Percentiles rank a stretch among this genome's conserved stretches.
These are phyloP conservation scores for Ptychadena robeensis DNA, from an alignment of 2,797 vertebrate species.

Conservation along the genomic window DNA sequence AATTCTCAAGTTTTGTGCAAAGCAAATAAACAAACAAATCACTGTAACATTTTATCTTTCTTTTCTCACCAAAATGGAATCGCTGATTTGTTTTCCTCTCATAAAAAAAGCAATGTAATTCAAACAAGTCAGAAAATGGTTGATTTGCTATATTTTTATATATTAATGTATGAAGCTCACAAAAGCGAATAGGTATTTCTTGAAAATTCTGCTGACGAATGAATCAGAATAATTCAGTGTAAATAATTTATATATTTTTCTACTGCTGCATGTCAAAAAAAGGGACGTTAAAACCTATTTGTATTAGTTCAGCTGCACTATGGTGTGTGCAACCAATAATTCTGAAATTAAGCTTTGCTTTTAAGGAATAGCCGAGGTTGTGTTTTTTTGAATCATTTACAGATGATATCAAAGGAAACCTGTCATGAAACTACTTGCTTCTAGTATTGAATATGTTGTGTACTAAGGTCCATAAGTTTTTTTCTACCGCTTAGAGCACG, in stretches of 20 bases:
- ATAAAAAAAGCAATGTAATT: not conserved
- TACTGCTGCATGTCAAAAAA: not conserved
- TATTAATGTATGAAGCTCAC: slow-evolving; percentile 9
- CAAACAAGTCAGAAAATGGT: slow-evolving; percentile 15
- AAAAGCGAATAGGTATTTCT: slow-evolving; percentile 7
- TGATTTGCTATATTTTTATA: slow-evolving; percentile 8
- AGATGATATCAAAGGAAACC: not conserved
- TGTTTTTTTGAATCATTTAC: not conserved
- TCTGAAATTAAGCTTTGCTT: not conserved
- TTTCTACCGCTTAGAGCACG: not conserved
- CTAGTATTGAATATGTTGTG: not conserved
- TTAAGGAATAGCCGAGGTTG: not conserved
- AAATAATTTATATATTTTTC: slow-evolving; percentile 6
- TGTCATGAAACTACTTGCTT: not conserved
- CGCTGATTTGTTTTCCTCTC: not conserved
- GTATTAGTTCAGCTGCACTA: slow-evolving; percentile 1
- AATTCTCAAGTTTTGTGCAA: not conserved
- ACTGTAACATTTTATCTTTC: not conserved
- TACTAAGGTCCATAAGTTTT: not conserved
- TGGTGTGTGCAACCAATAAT: not conserved
- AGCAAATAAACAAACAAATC: not conserved
- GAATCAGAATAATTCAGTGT: not conserved
- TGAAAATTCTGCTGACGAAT: slow-evolving; percentile 12
- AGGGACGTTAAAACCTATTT: not conserved
- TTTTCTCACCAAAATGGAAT: not conserved